A percentile compares a stretch with the other conserved stretches of the same genome.
Conservation (phyloP, 2,888 invertebrate species). For the Eupithecia insigniata region DNA sequence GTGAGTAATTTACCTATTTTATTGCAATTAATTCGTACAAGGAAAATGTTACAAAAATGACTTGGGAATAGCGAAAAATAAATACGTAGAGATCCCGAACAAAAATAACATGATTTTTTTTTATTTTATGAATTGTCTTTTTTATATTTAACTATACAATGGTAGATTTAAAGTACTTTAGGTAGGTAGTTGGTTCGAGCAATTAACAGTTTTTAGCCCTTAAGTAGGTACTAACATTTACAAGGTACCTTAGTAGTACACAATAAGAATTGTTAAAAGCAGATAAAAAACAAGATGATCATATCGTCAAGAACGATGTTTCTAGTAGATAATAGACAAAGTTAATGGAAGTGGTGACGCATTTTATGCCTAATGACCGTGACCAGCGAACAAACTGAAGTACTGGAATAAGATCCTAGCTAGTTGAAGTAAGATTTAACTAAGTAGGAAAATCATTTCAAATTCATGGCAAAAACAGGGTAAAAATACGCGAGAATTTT, state of each 20-base stretch:
- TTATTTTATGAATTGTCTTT: neutral
- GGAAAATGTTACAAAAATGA: neutral
- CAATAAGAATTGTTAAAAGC: conserved; percentile 3
- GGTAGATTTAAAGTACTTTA: no score
- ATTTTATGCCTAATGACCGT: conserved; percentile 35
- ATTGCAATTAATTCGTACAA: neutral
- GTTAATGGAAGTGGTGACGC: conserved; percentile 49
- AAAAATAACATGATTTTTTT: neutral
- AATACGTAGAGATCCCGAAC: neutral
- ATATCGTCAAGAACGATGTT: conserved; percentile 52
- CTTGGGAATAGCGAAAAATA: neutral
- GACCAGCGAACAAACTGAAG: conserved; percentile 12
- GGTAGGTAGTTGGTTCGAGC: neutral
- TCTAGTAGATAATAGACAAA: conserved; percentile 47
- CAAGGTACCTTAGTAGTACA: neutral
- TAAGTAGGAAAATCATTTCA: no score
- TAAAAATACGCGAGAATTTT: neutral
- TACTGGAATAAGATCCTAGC: conserved; percentile 4
- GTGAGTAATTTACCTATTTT: neutral
- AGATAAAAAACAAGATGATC: conserved; percentile 54
- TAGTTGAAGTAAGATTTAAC: neutral
- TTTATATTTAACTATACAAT: no score
- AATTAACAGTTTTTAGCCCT: neutral
- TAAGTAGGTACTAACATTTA: neutral
- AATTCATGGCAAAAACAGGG: no score